phyloP scores from a whole-genome alignment of 2,888 invertebrate species.

The Brenthis ino region DNA sequence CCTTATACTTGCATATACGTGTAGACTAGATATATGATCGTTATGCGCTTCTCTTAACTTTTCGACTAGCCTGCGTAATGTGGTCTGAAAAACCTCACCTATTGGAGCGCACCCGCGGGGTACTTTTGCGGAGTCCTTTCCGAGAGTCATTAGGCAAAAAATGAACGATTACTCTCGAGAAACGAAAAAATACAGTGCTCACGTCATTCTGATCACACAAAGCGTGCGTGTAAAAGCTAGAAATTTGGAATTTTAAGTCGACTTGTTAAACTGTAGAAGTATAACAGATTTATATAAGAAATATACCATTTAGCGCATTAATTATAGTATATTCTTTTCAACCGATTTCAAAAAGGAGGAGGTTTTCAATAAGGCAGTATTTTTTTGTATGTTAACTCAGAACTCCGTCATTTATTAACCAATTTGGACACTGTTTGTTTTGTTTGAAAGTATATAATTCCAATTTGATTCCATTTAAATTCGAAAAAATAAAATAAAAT shows the following conservation, averaged over 20 bases:
- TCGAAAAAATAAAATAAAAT: too few species aligned
- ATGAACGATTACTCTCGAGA: slow-evolving; percentile 64
- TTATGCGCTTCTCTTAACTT: slow-evolving; percentile 30
- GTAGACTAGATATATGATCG: slow-evolving; percentile 3
- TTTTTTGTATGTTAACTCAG: too few species aligned
- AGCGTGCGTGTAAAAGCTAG: slow-evolving; percentile 22
- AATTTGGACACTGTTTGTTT: too few species aligned
- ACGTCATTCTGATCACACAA: slow-evolving; percentile 30
- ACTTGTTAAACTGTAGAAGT: neutral
- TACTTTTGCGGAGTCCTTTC: slow-evolving; percentile 58
- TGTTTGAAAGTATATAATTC: too few species aligned
- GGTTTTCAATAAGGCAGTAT: too few species aligned
- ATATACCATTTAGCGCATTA: neutral
- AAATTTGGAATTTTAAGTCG: slow-evolving; percentile 8
- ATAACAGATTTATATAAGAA: neutral
- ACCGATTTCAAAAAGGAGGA: too few species aligned
- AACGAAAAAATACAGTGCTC: slow-evolving; percentile 46
- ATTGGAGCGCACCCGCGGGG: slow-evolving; percentile 51
- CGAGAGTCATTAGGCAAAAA: slow-evolving; percentile 67
- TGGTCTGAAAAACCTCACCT: slow-evolving; percentile 57
- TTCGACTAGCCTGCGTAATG: slow-evolving; percentile 56
- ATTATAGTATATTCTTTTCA: too few species aligned
- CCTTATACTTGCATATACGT: too few species aligned
- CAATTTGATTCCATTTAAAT: too few species aligned
- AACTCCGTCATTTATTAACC: too few species aligned